Evolutionary conservation across 1,140 invertebrate species (phyloP), one percentile per base, ranked within the genome.

Genomic region (Bombus haemorrhoidalis): DNA sequence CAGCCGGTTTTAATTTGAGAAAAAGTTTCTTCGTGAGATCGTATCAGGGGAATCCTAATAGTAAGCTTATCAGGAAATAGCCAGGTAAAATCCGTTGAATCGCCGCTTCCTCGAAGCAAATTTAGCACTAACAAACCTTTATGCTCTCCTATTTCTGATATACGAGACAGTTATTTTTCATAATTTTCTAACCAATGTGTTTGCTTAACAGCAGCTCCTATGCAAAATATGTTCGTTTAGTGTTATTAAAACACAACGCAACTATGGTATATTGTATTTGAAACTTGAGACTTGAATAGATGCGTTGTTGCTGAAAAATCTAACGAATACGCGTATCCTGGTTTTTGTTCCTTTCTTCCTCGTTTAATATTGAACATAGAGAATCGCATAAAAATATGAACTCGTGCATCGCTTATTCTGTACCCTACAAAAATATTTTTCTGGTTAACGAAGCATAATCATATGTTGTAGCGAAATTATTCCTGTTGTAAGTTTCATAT

Each of bases 1-100:
- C n/a, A 72, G 43, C 25, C 34, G 43, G 32, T 79, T 84, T 84
- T 79, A 79, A 84, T 79, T 59, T 39, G 76, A 62, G 83, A 79
- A 79, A 84, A 84, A 84, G 76, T 84, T 84, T 72, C 41, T 68
- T 64, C 66, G 34, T 39, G 72, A 84, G 83, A 84, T 79, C 83
- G 75, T 84, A 84, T 84, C 83, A 18, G 28, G 5, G 6, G 66
- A 18, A 43, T 47, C 69, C 53, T 71, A 79, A 71, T 32, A 25
- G 76, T 22, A 22, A 71, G 47, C n/a, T 69, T 69, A 59, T 83
- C 64, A 25, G 73, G 18, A 53, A 39, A 13, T 6, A 32, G 34
- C 34, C 15, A 43, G 4, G 41, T 43, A 34, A 32, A 57, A 62
- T 71, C 18, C 25, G 22, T 18, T 32, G 13, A 43, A 64, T 71